Base-by-base conservation (phyloP, 2,113 vertebrate species). In the Saguinus imperator region DNA sequence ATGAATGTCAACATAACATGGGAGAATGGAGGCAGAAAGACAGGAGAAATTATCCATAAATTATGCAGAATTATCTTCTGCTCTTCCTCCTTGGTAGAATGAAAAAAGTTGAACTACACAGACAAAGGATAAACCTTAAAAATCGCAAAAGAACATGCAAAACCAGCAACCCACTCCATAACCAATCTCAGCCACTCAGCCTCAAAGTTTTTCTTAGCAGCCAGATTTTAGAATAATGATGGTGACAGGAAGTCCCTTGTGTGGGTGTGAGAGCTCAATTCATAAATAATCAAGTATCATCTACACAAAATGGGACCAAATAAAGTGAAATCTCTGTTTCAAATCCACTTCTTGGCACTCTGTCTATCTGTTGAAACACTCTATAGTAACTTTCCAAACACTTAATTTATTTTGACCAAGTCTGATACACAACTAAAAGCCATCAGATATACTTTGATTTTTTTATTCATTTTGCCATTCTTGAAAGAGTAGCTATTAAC, bases 381-480 rank as follows among this genome's bases (percentile, higher is more conserved):
- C 40, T 75, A 45, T 66, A 84, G 68, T 45, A 64, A 86, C 40
- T 87, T 95, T 61, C 72, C 20, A 52, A 84, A 92, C 40, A 45
- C 20, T 81, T 84, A 70, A 81, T 37, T 91, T 66, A 89, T 92
- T 96, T 93, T 73, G 45, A 95, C 77, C 50, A 81, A 61, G 75
- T 14, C 52, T 45, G 37, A 66, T 66, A 88, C 9, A 72, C 58
- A 87, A 9, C 35, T 75, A 92, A 66, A 89, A 35, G 45, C 55
- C 32, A 57, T 40, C 29, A 81, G 20, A 89, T 20, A 76, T 35
- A 55, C 45, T 75, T 89, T 73, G 45, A 85, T 87, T 96, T 86
- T 35, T 92, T 52, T 52, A 25, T 89, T 90, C n/a, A 35, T 81
- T 91, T 93, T 43, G 27, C 11, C n/a, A 45, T 72, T 96, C 58